Base-by-base conservation (phyloP, 2,888 invertebrate genomes). In the Lithophane socia region DNA sequence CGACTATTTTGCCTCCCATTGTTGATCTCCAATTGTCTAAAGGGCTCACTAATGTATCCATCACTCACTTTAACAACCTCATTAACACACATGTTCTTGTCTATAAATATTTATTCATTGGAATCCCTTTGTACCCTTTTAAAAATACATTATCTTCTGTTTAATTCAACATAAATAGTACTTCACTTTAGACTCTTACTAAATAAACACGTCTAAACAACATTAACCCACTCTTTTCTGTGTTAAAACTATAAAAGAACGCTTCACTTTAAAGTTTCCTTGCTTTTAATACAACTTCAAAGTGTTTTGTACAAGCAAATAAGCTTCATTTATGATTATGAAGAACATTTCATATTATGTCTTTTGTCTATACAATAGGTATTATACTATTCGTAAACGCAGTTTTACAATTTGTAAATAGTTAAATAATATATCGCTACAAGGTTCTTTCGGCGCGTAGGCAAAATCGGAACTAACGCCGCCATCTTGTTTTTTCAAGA, bases 171-270 rank as follows among this genome's bases (percentile, higher is more conserved):
- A 58, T 47, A 58, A 73, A 75, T 37, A 66, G 16, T 56, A 13
- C 54, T 79, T 60, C 58, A 37, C 42, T 29, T 58, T n/a, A 58
- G 10, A 64, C 68, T 56, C 18, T 47, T 18, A 67, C 29, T 52
- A 47, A 68, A 68, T 72, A 52, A 68, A 77, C 73, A 64, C n/a
- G 77, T 82, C 64, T 74, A 82, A 86, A 86, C 86, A 86, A 68
- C 80, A 49, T 84, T 86, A 86, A 86, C 77, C 82, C 49, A 74
- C 74, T 75, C 71, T 24, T 47, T 63, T 47, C 37, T 47, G 49
- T 56, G 65, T 72, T 65, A 65, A 61, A 77, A 80, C 74, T 84
- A 61, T 65, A 63, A 73, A 70, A 71, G 67, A 80, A 72, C 68
- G 49, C n/a, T 73, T 69, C 29, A 37, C 79, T 64, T 76, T 64